Base-by-base conservation (phyloP, 2,113 vertebrate genomes). In the Nothoprocta pentlandii region DNA sequence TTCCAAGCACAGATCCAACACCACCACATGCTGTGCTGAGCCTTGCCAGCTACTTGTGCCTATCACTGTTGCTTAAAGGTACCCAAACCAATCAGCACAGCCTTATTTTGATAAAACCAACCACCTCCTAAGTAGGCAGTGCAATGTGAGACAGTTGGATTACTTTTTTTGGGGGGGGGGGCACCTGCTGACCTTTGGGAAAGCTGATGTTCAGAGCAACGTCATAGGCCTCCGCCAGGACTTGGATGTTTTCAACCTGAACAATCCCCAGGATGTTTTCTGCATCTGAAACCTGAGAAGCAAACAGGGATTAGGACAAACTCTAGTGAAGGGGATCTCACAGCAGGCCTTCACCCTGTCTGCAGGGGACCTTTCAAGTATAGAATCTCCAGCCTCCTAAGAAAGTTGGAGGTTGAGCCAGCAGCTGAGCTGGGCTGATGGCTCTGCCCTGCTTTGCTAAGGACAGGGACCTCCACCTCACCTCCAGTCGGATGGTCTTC, bases 181-280 rank as follows among this genome's bases (percentile, higher is more conserved):
- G 30, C 41, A 20, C 6, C 15, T 30, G 91, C 96, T 92, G 93
- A 99, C 99, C 99, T 98, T 98, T 98, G 44, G 98, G 97, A 83
- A 99, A 98, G 84, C 75, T 96, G 77, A 99, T 98, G 85, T 96
- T 98, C 96, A 99, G 77, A 44, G 97, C 89, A 11, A 99, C 90
- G 36, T 99, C 99, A 10, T 98, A 99, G 8, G 98, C 98, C 66
- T 99, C 99, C 3, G 98, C 98, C 32, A 97, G 56, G 70, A 99
- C 32, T 16, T 96, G 69, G 53, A 99, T 98, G 85, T 97, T 98
- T 96, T 99, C 99, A 12, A 97, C 96, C n/a, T 99, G 98, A 71
- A 98, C 97, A 10, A 99, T 61, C 14, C 99, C 99, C 47, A 99
- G 73, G 41, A 99, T 84, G 30, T 99, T 98, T 22, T 98, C 98